Conservation (phyloP, 2,113 vertebrate species). For the Phylloscopus trochiloides region DNA sequence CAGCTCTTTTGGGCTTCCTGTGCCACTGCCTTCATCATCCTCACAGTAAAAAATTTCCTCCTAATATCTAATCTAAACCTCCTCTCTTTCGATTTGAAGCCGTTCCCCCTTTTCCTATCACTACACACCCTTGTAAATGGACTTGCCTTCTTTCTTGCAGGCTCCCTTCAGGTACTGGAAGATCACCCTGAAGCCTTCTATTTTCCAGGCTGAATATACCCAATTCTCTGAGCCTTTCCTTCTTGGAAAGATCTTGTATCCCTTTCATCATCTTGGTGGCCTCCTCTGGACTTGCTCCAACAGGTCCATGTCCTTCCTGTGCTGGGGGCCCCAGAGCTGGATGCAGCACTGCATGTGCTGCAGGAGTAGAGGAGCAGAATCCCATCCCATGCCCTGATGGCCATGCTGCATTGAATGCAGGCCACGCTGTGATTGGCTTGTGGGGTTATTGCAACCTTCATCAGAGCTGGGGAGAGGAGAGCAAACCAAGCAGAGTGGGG, state of each 20-base stretch:
- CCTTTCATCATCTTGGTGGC: neutral
- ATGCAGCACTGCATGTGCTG: neutral
- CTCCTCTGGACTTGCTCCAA: neutral
- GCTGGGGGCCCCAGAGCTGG: neutral
- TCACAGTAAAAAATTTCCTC: neutral
- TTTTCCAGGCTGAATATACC: neutral
- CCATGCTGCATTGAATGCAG: neutral
- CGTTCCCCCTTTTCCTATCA: neutral
- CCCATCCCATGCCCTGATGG: neutral
- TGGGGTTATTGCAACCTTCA: neutral
- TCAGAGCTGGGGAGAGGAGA: neutral
- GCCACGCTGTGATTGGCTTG: neutral
- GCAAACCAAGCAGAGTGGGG: neutral
- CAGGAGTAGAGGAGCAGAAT: neutral
- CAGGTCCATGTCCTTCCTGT: neutral
- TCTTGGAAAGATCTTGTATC: neutral
- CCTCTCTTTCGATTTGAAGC: neutral
- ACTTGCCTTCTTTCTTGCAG: neutral
- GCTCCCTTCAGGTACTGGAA: neutral
- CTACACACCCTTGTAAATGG: neutral
- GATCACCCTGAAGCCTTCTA: neutral
- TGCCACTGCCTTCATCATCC: neutral
- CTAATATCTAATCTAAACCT: neutral
- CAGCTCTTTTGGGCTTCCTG: neutral
- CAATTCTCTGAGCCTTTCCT: neutral